These are phyloP conservation scores for Chironomus tepperi DNA, from an alignment of 1,140 invertebrate genomes.

Conservation along the genomic window DNA sequence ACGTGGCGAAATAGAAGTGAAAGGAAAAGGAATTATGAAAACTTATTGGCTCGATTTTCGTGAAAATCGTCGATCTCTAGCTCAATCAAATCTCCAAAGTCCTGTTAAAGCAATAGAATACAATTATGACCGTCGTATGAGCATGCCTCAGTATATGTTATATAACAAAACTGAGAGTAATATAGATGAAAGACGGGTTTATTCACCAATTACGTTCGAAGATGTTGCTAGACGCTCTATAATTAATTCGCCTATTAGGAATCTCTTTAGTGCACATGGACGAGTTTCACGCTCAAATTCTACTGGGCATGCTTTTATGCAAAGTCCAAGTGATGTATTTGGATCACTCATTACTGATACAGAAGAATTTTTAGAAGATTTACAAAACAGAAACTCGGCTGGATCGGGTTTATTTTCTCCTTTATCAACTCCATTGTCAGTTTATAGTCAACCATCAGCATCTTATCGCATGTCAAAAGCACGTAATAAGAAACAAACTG, in stretches of 20 bases:
- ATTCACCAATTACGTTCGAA: constrained; percentile 76
- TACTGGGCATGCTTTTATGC: constrained; percentile 45
- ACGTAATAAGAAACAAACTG: constrained; percentile 33
- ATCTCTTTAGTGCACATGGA: constrained; percentile 31
- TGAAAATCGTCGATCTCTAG: constrained; percentile 47
- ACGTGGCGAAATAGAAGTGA: constrained; percentile 73
- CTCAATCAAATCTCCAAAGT: background rate
- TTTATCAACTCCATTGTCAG: constrained; percentile 28
- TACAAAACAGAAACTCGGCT: constrained; percentile 38
- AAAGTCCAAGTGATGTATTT: constrained; percentile 43
- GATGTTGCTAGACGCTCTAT: constrained; percentile 67
- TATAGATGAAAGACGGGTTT: constrained; percentile 53
- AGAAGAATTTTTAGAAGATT: constrained; percentile 46
- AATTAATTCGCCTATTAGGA: constrained; percentile 58
- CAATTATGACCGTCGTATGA: constrained; percentile 34
- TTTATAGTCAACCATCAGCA: constrained; percentile 34
- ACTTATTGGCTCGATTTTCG: constrained; percentile 81
- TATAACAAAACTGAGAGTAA: constrained; percentile 35
- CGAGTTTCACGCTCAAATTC: constrained; percentile 51
- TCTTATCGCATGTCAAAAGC: constrained; percentile 37
- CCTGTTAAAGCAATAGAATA: constrained; percentile 16
- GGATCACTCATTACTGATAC: constrained; percentile 46
- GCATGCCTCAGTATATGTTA: constrained; percentile 31
- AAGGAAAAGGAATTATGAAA: constrained; percentile 84
- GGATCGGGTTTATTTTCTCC: constrained; percentile 28